A percentile compares a stretch with the other conserved stretches of the same genome.
These are phyloP conservation scores for Buphagus erythrorhynchus DNA, from an alignment of 2,797 vertebrate genomes.

Conservation along the genomic window DNA sequence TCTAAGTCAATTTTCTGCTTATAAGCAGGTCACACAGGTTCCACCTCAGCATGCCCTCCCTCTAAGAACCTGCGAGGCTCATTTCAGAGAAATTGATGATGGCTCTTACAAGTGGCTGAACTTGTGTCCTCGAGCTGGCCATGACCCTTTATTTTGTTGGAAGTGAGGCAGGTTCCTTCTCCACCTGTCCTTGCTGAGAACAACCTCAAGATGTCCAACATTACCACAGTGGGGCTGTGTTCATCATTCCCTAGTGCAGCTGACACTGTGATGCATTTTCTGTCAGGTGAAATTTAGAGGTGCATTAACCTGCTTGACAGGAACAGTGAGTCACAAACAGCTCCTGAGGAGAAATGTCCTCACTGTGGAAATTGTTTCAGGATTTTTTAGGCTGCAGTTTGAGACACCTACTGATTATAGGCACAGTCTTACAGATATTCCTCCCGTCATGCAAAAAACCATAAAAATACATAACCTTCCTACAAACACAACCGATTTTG, in stretches of 20 bases:
- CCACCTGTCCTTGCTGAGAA: background rate
- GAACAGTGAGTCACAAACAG: slow-evolving; percentile 58
- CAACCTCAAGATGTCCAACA: background rate
- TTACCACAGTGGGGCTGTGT: background rate
- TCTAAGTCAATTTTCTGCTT: background rate
- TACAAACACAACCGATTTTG: background rate
- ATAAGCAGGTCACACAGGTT: background rate
- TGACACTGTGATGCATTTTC: slow-evolving; percentile 51
- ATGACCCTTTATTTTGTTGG: background rate
- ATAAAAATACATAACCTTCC: background rate
- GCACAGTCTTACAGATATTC: background rate
- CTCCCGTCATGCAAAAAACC: rapidly evolving
- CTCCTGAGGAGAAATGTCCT: slow-evolving; percentile 46
- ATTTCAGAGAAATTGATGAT: slow-evolving; percentile 15
- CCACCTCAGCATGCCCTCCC: background rate
- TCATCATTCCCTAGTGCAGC: background rate
- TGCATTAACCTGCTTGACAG: slow-evolving; percentile 51
- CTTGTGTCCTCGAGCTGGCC: background rate
- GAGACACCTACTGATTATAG: background rate
- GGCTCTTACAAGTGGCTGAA: background rate
- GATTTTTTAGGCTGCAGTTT: background rate
- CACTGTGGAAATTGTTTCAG: background rate
- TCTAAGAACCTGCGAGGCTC: background rate
- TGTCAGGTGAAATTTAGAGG: slow-evolving; percentile 57
- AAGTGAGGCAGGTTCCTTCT: background rate